phyloP scores from a whole-genome alignment of 2,113 vertebrate genomes.

The Bubo blakistoni region DNA sequence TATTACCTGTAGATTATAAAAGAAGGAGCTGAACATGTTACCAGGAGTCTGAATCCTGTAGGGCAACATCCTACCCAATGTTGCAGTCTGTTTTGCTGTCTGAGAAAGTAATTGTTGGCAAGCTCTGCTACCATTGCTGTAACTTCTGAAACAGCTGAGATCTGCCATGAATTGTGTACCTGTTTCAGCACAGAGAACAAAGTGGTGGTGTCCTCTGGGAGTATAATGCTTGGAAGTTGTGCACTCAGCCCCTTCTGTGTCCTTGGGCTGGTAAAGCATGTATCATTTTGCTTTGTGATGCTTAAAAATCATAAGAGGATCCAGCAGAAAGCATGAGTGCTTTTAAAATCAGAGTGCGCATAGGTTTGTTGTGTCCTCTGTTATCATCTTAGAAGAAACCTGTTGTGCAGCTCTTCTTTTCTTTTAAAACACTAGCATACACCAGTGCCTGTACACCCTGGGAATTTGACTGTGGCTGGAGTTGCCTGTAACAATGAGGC shows the following conservation, averaged over 20 bases:
- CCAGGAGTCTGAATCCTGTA: neutral
- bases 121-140: neutral
- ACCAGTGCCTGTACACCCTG: neutral
- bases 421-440: neutral
- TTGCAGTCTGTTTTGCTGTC: neutral
- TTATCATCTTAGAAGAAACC: neutral
- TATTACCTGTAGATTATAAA: neutral
- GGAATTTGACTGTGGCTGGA: neutral
- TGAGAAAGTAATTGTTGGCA: neutral
- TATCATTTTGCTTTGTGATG: neutral
- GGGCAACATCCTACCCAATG: neutral
- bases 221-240: accelerated
- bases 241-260: neutral
- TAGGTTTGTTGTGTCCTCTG: neutral
- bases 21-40: neutral
- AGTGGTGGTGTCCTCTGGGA: neutral
- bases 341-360: neutral
- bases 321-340: neutral
- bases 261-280: neutral
- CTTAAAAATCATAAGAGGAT: neutral
- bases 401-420: neutral
- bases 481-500: accelerated
- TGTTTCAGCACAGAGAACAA: neutral
- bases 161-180: neutral
- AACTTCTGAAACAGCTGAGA: neutral